These are phyloP conservation scores for Mirounga angustirostris DNA, from an alignment of 2,113 vertebrate genomes.

Conservation along the genomic window DNA sequence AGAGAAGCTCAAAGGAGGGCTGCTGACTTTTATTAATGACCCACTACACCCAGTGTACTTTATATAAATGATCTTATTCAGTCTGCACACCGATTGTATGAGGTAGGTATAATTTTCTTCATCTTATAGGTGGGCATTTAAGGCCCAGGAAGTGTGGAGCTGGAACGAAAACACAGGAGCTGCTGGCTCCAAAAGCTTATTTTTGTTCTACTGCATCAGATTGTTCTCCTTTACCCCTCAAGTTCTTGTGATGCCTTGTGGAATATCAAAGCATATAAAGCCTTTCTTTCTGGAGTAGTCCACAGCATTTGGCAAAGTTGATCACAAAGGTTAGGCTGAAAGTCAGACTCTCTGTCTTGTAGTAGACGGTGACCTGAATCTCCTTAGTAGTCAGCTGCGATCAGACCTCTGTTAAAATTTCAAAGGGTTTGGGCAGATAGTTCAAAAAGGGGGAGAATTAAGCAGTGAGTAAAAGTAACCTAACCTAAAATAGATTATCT, in stretches of 20 bases:
- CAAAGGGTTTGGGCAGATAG: neutral
- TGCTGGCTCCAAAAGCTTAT: neutral
- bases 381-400: neutral
- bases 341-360: neutral
- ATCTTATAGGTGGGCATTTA: neutral
- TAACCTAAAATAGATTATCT: neutral
- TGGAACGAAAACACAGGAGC: neutral
- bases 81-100: neutral
- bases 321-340: neutral
- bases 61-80: neutral
- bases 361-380: neutral
- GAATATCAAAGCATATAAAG: neutral
- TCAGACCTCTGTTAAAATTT: neutral
- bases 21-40: neutral
- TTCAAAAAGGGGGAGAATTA: neutral
- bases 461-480: neutral
- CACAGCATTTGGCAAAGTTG: neutral
- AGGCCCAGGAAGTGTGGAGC: neutral
- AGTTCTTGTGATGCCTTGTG: neutral
- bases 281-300: neutral
- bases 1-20: neutral
- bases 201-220: neutral
- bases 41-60: neutral
- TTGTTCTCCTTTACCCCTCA: neutral
- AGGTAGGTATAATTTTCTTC: neutral